Evolutionary conservation across 2,888 invertebrate species (phyloP).

Genomic region (Phrixothrix hirtus): DNA sequence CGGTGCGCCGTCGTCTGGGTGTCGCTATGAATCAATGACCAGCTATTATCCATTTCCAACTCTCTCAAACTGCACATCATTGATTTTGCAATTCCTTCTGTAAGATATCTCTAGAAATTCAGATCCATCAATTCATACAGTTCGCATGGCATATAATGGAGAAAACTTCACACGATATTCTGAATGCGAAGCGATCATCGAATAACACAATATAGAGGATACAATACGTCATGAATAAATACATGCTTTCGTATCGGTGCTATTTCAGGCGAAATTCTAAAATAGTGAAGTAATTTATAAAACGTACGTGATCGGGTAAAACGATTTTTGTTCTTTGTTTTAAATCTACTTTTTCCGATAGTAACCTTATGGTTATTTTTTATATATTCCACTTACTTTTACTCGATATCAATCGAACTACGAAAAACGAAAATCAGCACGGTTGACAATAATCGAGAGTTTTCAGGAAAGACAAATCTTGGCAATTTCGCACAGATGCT

Average conservation of each 20-base stretch:
- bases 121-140: constrained; percentile 20
- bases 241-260: constrained; percentile 12
- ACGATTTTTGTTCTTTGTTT: constrained; percentile 8
- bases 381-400: neutral
- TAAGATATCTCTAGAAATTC: constrained; percentile 24
- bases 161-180: constrained; percentile 12
- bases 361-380: neutral
- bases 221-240: constrained; percentile 24
- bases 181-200: constrained; percentile 6
- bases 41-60: constrained; percentile 24
- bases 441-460: constrained; percentile 25
- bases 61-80: constrained; percentile 29
- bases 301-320: constrained; percentile 1
- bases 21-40: constrained; percentile 31
- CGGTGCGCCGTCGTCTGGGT: constrained; percentile 27
- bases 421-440: constrained; percentile 29
- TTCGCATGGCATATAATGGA: constrained; percentile 6
- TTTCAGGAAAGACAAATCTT: constrained; percentile 28
- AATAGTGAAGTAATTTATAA: constrained; percentile 12
- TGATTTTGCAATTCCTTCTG: constrained; percentile 31
- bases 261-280: constrained; percentile 3
- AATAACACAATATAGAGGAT: constrained; percentile 18
- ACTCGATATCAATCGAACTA: constrained; percentile 18
- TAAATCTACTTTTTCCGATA: constrained; percentile 3
- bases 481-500: constrained; percentile 31